Evolutionary conservation across 2,113 vertebrate species (phyloP).

Genomic region (Pterocles gutturalis): DNA sequence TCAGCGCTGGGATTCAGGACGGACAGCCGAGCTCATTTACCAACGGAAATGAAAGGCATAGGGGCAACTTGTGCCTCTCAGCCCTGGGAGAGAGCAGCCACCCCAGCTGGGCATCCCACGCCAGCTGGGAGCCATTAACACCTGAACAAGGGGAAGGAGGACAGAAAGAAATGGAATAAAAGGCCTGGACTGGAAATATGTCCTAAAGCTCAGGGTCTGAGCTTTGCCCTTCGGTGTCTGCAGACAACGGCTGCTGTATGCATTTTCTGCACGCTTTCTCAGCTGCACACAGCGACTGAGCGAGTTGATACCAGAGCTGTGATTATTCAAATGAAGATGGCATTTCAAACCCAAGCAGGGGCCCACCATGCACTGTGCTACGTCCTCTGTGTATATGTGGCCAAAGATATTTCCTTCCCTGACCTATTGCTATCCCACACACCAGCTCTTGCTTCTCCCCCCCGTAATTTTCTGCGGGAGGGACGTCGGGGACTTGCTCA

Average conservation of each 20-base stretch:
- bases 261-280: background rate
- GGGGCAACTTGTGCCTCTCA: background rate
- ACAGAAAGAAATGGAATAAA: background rate
- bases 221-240: background rate
- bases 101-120: rapidly evolving
- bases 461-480: background rate
- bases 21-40: background rate
- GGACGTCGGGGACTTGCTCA: background rate
- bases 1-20: background rate
- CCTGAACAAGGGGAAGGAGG: background rate
- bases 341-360: background rate
- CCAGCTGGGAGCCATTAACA: background rate
- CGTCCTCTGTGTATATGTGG: background rate
- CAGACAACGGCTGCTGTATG: rapidly evolving
- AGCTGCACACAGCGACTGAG: background rate
- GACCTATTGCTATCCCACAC: background rate
- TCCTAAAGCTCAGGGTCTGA: background rate
- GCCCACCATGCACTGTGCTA: background rate
- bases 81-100: background rate
- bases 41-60: background rate
- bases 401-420: background rate
- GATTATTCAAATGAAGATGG: background rate
- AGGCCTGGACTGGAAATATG: background rate
- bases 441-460: background rate
- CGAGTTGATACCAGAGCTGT: background rate